phyloP scores from a whole-genome alignment of 2,888 invertebrate genomes.

The Hipparchia semele region DNA sequence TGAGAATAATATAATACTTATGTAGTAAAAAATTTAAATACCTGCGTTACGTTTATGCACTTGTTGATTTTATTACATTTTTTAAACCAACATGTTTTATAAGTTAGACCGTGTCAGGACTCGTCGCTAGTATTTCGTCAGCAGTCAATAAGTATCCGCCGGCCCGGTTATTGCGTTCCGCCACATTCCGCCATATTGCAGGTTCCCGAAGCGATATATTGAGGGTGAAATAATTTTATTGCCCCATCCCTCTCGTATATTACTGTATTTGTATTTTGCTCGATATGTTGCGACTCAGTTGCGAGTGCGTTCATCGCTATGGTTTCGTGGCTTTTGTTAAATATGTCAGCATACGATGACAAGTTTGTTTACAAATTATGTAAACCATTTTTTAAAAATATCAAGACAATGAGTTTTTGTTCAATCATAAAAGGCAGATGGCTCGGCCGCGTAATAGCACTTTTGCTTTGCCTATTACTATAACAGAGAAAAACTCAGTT shows the following conservation, averaged over 20 bases:
- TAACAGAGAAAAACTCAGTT: no score
- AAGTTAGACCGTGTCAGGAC: not conserved
- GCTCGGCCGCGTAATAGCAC: no score
- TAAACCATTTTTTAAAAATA: not conserved
- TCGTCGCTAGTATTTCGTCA: not conserved
- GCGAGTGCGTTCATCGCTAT: not conserved
- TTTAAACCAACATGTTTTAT: no score
- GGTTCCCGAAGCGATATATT: constrained; percentile 4
- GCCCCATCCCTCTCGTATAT: constrained; percentile 2
- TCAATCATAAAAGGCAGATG: no score
- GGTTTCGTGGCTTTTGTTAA: no score
- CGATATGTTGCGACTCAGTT: not conserved
- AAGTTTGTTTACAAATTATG: not conserved
- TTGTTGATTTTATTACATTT: no score
- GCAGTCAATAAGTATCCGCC: not conserved
- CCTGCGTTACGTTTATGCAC: no score
- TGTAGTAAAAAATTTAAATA: no score
- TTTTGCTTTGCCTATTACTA: no score
- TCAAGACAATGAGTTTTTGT: no score
- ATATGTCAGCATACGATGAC: no score
- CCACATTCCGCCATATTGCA: not conserved
- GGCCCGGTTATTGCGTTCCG: not conserved
- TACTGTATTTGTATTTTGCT: not conserved
- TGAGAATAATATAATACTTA: no score
- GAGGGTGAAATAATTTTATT: not conserved